A percentile compares a stretch with the other conserved stretches of the same genome.
phyloP scores from a whole-genome alignment of 2,797 vertebrate genomes.

The Miichthys miiuy region DNA sequence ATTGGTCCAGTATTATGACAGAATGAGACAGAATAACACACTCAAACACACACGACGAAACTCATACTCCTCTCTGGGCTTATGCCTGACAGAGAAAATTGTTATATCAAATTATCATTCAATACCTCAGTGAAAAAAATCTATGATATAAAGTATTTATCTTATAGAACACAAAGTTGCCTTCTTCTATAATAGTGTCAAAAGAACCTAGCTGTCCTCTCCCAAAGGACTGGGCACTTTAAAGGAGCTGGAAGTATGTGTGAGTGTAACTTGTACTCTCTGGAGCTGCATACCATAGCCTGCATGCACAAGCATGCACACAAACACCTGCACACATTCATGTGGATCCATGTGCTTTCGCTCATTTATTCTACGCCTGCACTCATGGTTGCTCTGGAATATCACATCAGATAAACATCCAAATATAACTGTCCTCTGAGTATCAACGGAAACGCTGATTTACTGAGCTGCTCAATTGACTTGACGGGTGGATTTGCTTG shows the following conservation, averaged over 20 bases:
- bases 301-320: conserved; percentile 64
- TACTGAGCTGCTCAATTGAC: conserved; percentile 68
- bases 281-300: conserved; percentile 55
- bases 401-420: conserved; percentile 61
- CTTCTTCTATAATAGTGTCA: conserved; percentile 16
- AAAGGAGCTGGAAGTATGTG: conserved; percentile 4
- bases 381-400: conserved; percentile 44
- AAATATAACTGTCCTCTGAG: conserved; percentile 64
- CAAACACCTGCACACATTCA: conserved; percentile 37
- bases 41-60: no score
- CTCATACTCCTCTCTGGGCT: no score
- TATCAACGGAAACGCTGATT: conserved; percentile 64
- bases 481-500: conserved; percentile 71
- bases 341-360: conserved; percentile 7
- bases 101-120: neutral
- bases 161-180: conserved; percentile 9
- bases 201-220: conserved; percentile 13
- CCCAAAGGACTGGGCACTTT: conserved; percentile 13
- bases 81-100: no score
- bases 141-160: conserved; percentile 7
- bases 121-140: conserved; percentile 4
- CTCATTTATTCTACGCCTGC: conserved; percentile 41
- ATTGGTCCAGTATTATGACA: no score
- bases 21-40: no score
- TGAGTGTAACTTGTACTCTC: conserved; percentile 24